Conservation (phyloP, 2,113 vertebrate species). For the Oceanodroma tethys region DNA sequence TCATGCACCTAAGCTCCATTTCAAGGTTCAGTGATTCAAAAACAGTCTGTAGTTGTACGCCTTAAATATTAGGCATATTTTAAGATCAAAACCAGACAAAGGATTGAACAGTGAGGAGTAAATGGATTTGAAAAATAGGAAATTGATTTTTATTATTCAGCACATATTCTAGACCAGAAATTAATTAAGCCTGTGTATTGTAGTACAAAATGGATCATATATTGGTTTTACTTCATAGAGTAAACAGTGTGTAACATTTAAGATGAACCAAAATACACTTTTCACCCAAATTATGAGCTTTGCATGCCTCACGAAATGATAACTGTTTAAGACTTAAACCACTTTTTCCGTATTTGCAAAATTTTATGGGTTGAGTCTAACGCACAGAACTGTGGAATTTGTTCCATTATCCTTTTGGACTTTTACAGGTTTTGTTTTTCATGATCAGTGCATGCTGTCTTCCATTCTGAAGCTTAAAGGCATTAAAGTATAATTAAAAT, state of each 20-base stretch:
- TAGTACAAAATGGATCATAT: background rate
- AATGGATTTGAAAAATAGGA: background rate
- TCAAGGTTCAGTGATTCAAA: background rate
- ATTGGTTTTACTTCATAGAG: background rate
- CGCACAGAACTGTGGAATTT: background rate
- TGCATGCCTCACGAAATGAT: background rate
- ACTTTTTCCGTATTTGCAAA: background rate
- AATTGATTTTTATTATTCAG: background rate
- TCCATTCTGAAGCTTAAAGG: background rate
- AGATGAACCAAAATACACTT: background rate
- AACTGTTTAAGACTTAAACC: background rate
- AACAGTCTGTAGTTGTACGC: background rate
- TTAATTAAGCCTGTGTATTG: background rate
- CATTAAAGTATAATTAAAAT: constrained; percentile 53
- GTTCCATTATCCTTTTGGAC: background rate
- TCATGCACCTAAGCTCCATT: background rate
- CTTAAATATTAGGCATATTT: background rate
- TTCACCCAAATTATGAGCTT: background rate
- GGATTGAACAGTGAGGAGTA: background rate
- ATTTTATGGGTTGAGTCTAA: background rate
- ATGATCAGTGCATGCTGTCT: background rate
- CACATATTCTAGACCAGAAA: background rate
- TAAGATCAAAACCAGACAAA: background rate
- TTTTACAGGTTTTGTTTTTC: background rate
- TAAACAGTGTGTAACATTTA: background rate